Evolutionary conservation across 2,888 invertebrate genomes (phyloP), one percentile per base, ranked within the genome.

Genomic region (Drosophila atroscutellata): DNA sequence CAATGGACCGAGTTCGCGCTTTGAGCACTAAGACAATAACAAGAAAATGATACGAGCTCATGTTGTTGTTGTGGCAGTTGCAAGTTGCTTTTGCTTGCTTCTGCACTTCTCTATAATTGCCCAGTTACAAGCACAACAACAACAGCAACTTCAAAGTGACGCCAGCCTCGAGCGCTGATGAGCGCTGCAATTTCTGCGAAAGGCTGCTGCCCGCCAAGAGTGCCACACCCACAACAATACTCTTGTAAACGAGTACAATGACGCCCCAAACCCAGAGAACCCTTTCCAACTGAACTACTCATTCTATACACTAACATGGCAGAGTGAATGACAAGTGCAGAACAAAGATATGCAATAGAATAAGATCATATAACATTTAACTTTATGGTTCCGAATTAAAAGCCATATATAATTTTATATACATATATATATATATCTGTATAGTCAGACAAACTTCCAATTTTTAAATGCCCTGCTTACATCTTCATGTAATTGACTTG

Each of bases 161-260:
- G 81, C 77, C 81, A 81, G 62, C 67, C 65, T 37, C 47, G 45
- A 75, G 20, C 49, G 36, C 24, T 8, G 45, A 30, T 52, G 58
- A 73, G 47, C 58, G 68, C 79, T 70, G 82, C 81, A 85, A 80
- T 83, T 88, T 79, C 83, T 88, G 72, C 80, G 86, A 85, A 87
- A 84, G 84, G 74, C 78, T 77, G 62, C 60, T 32, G 50, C 34
- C 42, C 9, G 18, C 20, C 57, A 28, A 5, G 28, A 56, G 20
- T 42, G 70, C 71, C 71, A 75, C 64, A 64, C 75, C 75, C 69
- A 62, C 73, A 51, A 24, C 49, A 49, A 42, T 47, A 32, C 24
- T 11, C 45, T 45, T 45, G 45, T 8, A 15, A 1, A 24, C 45
- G 45, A n/a, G 6, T 26, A 58, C 47, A 56, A 39, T 42, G 30